Conservation (phyloP, 2,888 invertebrate species). For the Meteorus cinctellus region DNA sequence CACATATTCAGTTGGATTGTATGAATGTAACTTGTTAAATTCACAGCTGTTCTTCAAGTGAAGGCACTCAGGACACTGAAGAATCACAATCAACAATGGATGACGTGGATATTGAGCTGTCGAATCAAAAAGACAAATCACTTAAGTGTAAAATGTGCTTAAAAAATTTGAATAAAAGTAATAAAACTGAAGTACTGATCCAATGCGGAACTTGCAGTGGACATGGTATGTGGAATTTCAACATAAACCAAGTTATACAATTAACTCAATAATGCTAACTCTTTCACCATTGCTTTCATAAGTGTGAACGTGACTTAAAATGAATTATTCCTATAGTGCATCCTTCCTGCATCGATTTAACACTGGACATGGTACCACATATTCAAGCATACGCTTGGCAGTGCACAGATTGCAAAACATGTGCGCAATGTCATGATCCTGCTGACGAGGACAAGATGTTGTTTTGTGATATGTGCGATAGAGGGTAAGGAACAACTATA, state of each 20-base stretch:
- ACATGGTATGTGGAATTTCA: constrained; percentile 75
- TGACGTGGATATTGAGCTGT: constrained; percentile 70
- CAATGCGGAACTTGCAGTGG: constrained; percentile 78
- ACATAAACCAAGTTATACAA: not conserved
- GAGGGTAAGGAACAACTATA: constrained; percentile 76
- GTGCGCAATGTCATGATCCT: constrained; percentile 87
- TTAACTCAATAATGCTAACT: no score
- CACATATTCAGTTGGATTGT: not conserved
- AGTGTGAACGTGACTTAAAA: not conserved
- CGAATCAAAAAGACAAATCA: constrained; percentile 65
- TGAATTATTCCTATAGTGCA: constrained; percentile 78
- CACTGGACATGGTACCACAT: constrained; percentile 86
- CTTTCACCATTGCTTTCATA: not conserved
- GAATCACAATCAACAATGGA: constrained; percentile 72
- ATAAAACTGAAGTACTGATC: constrained; percentile 75
- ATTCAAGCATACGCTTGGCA: constrained; percentile 93
- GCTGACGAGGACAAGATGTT: constrained; percentile 93
- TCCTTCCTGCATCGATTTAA: constrained; percentile 90
- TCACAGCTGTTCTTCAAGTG: constrained; percentile 69
- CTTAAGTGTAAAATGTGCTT: constrained; percentile 75
- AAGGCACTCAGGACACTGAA: constrained; percentile 72
- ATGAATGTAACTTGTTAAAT: constrained; percentile 13
- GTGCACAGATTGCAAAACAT: constrained; percentile 94
- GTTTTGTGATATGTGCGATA: constrained; percentile 95
- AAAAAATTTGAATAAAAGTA: constrained; percentile 73